These are phyloP conservation scores for Drosophila merina DNA, from an alignment of 2,888 invertebrate genomes.

Conservation along the genomic window DNA sequence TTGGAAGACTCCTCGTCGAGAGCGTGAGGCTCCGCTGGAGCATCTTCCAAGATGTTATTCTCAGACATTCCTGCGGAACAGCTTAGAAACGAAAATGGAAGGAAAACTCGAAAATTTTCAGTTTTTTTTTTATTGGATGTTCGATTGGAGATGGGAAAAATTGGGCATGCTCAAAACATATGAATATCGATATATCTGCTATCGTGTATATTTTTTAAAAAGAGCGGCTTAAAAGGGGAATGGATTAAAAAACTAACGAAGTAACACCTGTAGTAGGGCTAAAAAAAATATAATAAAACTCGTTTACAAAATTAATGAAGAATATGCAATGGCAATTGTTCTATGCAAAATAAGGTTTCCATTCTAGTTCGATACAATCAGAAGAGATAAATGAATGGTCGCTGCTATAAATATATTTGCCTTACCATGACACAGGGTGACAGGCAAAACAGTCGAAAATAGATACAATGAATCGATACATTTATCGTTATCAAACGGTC, in stretches of 20 bases:
- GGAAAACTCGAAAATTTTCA: neutral
- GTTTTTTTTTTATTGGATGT: neutral
- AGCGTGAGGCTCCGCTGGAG: constrained; percentile 1
- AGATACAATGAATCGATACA: neutral
- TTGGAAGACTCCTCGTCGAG: neutral
- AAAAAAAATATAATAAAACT: too few species aligned
- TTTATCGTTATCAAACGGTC: neutral
- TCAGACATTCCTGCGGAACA: constrained; percentile 53
- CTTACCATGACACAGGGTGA: neutral
- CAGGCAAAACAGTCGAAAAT: neutral
- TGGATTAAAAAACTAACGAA: too few species aligned
- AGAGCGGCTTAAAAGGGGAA: too few species aligned
- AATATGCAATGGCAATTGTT: too few species aligned
- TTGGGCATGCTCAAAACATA: neutral
- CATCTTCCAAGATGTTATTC: constrained; percentile 28
- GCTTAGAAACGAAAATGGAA: neutral
- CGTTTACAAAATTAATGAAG: too few species aligned
- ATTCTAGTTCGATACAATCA: too few species aligned
- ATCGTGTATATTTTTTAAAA: neutral
- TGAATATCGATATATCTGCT: neutral
- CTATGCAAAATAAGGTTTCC: too few species aligned
- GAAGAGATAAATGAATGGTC: too few species aligned
- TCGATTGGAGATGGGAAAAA: neutral
- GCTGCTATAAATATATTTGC: too few species aligned
- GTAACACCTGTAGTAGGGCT: too few species aligned